These are phyloP conservation scores for Lophura nycthemera DNA, from an alignment of 2,113 vertebrate species.

Conservation along the genomic window DNA sequence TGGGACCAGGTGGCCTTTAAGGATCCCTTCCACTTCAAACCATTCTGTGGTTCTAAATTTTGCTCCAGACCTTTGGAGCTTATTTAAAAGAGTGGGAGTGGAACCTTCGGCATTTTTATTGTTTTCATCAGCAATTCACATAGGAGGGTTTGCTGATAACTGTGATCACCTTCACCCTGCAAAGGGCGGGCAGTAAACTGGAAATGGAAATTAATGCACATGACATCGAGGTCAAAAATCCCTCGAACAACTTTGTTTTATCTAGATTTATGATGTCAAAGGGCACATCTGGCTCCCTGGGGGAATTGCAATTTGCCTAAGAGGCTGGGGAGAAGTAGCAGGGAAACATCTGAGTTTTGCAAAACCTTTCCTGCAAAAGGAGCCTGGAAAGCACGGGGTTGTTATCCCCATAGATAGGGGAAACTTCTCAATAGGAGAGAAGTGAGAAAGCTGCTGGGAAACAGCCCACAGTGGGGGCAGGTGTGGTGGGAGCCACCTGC, in stretches of 20 bases:
- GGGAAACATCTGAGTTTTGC: not conserved
- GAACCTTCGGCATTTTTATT: rapidly evolving
- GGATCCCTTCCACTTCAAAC: too few relatives aligned
- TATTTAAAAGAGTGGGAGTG: not conserved
- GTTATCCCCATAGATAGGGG: not conserved
- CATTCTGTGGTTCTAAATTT: not conserved
- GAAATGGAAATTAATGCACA: not conserved
- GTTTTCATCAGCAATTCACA: rapidly evolving
- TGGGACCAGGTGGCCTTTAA: too few relatives aligned
- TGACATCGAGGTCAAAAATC: not conserved
- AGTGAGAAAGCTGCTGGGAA: not conserved
- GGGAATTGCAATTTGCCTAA: not conserved
- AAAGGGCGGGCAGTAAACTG: not conserved
- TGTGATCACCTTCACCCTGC: not conserved
- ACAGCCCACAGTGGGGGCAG: not conserved
- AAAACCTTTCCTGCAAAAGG: not conserved
- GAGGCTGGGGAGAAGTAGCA: not conserved
- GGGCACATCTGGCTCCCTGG: not conserved
- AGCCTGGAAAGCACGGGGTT: rapidly evolving
- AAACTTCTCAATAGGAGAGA: not conserved
- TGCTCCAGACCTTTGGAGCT: not conserved
- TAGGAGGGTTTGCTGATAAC: not conserved
- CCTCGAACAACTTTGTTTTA: rapidly evolving
- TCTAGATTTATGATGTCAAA: not conserved
- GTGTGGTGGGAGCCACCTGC: not conserved